Conservation (phyloP, 2,888 invertebrate species). For the Coenonympha glycerion region DNA sequence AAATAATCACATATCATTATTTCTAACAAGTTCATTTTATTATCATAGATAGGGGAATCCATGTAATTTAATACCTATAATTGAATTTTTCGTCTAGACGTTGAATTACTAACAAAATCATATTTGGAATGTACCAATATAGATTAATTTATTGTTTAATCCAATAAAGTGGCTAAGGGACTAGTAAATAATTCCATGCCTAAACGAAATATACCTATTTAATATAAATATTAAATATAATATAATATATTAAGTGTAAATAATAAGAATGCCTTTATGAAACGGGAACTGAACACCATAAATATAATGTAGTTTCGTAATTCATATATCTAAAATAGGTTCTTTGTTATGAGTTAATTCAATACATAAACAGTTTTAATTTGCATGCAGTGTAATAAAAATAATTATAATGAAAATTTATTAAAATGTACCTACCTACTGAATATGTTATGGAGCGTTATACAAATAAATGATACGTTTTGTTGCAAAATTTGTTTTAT, state of each 20-base stretch:
- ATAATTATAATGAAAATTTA: slow-evolving; percentile 46
- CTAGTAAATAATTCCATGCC: slow-evolving; percentile 14
- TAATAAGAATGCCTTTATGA: slow-evolving; percentile 23
- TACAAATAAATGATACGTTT: slow-evolving; percentile 52
- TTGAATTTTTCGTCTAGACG: slow-evolving; percentile 10
- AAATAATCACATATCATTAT: slow-evolving; percentile 71
- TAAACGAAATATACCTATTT: no score
- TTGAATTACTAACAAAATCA: slow-evolving; percentile 11
- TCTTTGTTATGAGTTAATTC: slow-evolving; percentile 13
- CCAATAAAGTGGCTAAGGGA: slow-evolving; percentile 9
- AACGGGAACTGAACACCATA: slow-evolving; percentile 19
- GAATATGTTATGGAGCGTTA: slow-evolving; percentile 56
- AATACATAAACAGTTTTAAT: slow-evolving; percentile 42
- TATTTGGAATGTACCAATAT: slow-evolving; percentile 7
- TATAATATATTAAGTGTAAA: no score
- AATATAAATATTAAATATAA: no score
- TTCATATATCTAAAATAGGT: no score
- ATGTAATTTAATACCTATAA: slow-evolving; percentile 5
- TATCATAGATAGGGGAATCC: slow-evolving; percentile 16
- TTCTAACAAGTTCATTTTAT: slow-evolving; percentile 44
- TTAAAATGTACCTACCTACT: no score
- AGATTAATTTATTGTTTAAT: slow-evolving; percentile 24
- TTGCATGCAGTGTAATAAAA: slow-evolving; percentile 24
- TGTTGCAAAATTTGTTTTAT: slow-evolving; percentile 36
- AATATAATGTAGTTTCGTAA: slow-evolving; percentile 18